Conservation (phyloP, 2,888 invertebrate species). For the Pseudanteris insignis region DNA sequence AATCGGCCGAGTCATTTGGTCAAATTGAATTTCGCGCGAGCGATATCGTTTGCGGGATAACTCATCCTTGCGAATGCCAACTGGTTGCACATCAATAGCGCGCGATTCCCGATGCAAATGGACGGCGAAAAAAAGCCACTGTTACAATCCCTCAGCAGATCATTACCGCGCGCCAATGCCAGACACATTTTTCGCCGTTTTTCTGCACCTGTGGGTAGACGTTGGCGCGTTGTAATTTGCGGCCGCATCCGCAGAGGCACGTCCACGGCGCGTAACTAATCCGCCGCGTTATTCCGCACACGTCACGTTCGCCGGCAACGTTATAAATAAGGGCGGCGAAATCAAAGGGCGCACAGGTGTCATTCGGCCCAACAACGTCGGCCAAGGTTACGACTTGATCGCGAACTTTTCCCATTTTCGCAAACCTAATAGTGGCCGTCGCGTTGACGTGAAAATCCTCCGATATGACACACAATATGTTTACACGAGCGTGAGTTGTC, state of each 20-base stretch:
- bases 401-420: conserved; percentile 9
- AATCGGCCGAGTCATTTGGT: conserved; percentile 15
- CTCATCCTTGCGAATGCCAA: conserved; percentile 13
- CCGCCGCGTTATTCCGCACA: conserved; percentile 41
- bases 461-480: conserved; percentile 39
- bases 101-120: conserved; percentile 25
- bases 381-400: conserved; percentile 1
- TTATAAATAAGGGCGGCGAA: conserved; percentile 15
- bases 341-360: conserved; percentile 14
- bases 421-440: too few species aligned
- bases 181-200: conserved; percentile 25
- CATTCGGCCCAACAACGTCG: neutral
- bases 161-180: conserved; percentile 31
- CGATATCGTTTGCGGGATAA: conserved; percentile 27
- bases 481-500: conserved; percentile 34
- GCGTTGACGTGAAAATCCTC: conserved; percentile 16
- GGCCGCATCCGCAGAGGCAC: conserved; percentile 29
- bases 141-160: conserved; percentile 25
- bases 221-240: neutral
- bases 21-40: conserved; percentile 26
- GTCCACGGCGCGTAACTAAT: conserved; percentile 22
- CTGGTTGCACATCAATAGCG: conserved; percentile 9
- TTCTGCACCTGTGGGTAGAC: conserved; percentile 18
- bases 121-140: conserved; percentile 6
- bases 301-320: conserved; percentile 3